These are phyloP conservation scores for Gastrophryne carolinensis DNA, from an alignment of 2,797 vertebrate genomes.

Conservation along the genomic window DNA sequence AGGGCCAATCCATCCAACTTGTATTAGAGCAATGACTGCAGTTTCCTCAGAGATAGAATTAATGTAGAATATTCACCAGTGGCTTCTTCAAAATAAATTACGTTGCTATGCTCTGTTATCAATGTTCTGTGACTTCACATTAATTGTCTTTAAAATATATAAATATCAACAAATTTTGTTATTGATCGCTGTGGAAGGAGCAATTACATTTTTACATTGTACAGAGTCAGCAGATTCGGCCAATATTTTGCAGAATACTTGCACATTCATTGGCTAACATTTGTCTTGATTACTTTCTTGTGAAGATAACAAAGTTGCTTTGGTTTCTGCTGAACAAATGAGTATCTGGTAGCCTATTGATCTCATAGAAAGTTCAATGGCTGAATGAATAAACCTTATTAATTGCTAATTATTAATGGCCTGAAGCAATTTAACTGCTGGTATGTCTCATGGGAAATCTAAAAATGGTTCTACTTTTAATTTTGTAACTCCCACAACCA, in stretches of 20 bases:
- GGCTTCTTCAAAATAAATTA: background rate
- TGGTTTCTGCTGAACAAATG: constrained; percentile 40
- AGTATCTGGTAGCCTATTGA: constrained; percentile 31
- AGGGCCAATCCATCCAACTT: too few species aligned
- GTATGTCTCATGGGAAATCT: constrained; percentile 11
- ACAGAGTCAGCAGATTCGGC: background rate
- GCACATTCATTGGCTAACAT: constrained; percentile 2
- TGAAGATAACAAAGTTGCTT: constrained; percentile 24
- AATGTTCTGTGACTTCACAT: background rate
- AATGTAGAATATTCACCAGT: background rate
- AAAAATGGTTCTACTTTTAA: background rate
- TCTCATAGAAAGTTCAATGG: constrained; percentile 34
- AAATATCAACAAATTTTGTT: background rate
- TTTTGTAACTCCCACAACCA: background rate
- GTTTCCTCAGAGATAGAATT: too few species aligned
- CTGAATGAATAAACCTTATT: constrained; percentile 40
- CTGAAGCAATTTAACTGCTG: constrained; percentile 12
- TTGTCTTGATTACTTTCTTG: constrained; percentile 44
- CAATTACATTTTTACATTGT: background rate
- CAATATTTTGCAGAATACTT: background rate
- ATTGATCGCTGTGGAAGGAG: constrained; percentile 3
- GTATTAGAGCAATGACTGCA: too few species aligned
- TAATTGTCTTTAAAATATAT: constrained; percentile 1
- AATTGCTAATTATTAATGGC: constrained; percentile 33
- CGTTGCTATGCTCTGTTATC: background rate